phyloP scores from a whole-genome alignment of 2,113 vertebrate species.

The Sigmodon hispidus region DNA sequence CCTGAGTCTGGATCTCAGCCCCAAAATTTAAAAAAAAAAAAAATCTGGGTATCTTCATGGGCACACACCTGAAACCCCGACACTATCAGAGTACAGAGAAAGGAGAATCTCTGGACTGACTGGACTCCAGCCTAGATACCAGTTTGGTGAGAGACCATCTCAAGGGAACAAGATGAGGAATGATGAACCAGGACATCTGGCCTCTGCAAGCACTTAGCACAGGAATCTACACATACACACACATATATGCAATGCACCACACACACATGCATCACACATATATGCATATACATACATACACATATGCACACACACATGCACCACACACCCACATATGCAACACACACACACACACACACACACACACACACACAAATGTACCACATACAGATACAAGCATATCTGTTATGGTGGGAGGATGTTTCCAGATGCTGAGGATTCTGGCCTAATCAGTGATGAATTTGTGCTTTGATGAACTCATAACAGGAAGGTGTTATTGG shows the following conservation, averaged over 20 bases:
- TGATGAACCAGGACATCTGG: neutral
- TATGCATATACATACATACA: neutral
- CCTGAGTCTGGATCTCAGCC: neutral
- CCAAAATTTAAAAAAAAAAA: neutral
- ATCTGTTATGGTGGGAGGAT: neutral
- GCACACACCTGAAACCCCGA: too few relatives aligned
- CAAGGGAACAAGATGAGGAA: neutral
- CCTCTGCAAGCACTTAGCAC: neutral
- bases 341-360: neutral
- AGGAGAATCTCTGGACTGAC: neutral
- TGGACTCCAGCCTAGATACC: neutral
- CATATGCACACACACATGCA: too few relatives aligned
- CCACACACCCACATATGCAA: neutral
- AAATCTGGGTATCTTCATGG: too few relatives aligned
- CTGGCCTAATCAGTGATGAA: neutral
- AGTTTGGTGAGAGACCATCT: neutral
- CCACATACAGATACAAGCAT: neutral
- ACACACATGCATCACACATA: neutral
- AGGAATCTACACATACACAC: neutral
- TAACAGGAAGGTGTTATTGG: neutral
- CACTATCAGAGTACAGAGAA: neutral
- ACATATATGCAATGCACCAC: neutral
- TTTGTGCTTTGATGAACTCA: neutral
- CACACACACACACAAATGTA: neutral
- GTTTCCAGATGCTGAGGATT: neutral